A percentile compares a stretch with the other conserved stretches of the same genome.
phyloP scores from a whole-genome alignment of 2,888 invertebrate species.

The Trachelus troglodyta region DNA sequence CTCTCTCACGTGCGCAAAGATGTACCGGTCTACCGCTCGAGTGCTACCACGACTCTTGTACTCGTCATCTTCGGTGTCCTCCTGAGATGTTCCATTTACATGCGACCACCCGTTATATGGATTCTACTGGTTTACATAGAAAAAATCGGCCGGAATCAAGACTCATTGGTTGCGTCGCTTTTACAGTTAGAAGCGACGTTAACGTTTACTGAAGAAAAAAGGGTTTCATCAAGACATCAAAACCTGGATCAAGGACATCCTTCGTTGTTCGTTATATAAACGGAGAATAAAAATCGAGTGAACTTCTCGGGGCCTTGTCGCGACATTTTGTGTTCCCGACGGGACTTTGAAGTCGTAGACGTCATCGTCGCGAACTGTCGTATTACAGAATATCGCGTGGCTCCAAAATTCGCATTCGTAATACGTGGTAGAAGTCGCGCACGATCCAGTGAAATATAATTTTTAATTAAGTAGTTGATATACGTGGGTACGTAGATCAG shows the following conservation, averaged over 20 bases:
- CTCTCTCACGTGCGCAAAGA: neutral
- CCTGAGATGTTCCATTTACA: neutral
- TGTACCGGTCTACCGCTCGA: neutral
- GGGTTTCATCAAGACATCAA: neutral
- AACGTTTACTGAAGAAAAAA: neutral
- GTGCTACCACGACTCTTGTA: neutral
- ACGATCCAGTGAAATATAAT: neutral
- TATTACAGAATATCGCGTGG: neutral
- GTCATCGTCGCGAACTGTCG: neutral
- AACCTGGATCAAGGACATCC: neutral
- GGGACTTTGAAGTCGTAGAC: neutral
- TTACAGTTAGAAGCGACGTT: neutral
- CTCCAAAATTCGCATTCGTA: neutral
- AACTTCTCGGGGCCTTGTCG: neutral
- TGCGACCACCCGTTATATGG: neutral
- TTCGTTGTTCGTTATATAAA: neutral
- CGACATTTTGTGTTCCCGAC: neutral
- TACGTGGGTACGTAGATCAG: neutral
- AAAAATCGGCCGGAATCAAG: neutral
- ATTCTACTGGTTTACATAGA: neutral
- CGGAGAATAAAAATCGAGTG: neutral
- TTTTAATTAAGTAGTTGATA: neutral
- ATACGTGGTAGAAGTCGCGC: neutral
- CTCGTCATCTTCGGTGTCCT: neutral
- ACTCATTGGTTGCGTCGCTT: neutral